Evolutionary conservation across 2,888 invertebrate species (phyloP).

Genomic region (Morpho deidamia): DNA sequence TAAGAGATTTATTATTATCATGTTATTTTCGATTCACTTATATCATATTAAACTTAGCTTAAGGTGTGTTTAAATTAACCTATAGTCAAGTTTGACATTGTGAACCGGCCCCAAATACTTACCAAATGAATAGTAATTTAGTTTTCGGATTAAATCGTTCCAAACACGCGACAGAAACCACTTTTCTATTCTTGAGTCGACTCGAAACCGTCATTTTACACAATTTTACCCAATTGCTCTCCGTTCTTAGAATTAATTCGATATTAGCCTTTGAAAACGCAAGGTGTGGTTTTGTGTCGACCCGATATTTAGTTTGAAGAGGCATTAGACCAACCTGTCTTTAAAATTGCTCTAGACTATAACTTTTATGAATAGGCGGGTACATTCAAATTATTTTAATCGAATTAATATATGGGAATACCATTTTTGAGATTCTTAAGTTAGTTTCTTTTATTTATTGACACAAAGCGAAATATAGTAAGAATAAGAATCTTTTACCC

Average conservation of each 20-base stretch:
- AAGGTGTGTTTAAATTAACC: conserved; percentile 49
- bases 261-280: conserved; percentile 76
- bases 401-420: conserved; percentile 16
- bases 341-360: conserved; percentile 59
- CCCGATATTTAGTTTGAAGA: conserved; percentile 68
- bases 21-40: conserved; percentile 1
- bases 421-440: conserved; percentile 4
- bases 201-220: conserved; percentile 75
- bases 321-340: conserved; percentile 64
- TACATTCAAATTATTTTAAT: conserved; percentile 41
- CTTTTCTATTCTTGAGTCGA: conserved; percentile 73
- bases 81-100: conserved; percentile 66
- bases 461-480: no score
- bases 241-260: conserved; percentile 76
- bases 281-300: conserved; percentile 72
- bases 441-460: not conserved
- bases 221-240: conserved; percentile 77
- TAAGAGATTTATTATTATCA: no score
- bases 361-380: conserved; percentile 54
- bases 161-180: conserved; percentile 76
- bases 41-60: conserved; percentile 29
- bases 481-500: no score
- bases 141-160: conserved; percentile 75
- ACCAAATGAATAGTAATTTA: conserved; percentile 77
- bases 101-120: conserved; percentile 62